Conservation (phyloP, 2,888 invertebrate species). For the Luperina nickerlii region DNA sequence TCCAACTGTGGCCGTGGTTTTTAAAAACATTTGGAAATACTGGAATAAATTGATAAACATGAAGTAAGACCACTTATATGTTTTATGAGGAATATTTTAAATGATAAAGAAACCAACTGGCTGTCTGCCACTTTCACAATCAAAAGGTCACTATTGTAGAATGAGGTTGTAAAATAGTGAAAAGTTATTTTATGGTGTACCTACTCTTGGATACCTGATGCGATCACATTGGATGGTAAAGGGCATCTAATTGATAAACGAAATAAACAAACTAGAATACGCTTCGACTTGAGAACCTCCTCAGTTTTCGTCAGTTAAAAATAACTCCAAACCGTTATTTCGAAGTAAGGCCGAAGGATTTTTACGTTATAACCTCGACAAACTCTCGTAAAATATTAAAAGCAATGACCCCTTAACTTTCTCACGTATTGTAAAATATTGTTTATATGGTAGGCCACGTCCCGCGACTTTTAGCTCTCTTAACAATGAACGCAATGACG, state of each 20-base stretch:
- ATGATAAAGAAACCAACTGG: slow-evolving; percentile 2
- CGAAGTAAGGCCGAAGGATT: slow-evolving; percentile 38
- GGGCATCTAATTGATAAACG: no score
- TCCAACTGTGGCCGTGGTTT: slow-evolving; percentile 45
- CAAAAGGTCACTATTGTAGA: slow-evolving; percentile 2
- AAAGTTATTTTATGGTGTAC: background rate
- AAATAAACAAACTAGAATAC: no score
- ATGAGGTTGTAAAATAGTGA: background rate
- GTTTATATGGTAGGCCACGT: slow-evolving; percentile 66
- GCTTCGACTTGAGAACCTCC: no score
- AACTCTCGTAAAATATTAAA: slow-evolving; percentile 75
- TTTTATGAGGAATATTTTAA: slow-evolving; percentile 1
- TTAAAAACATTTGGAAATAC: slow-evolving; percentile 32
- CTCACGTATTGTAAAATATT: slow-evolving; percentile 70
- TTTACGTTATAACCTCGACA: slow-evolving; percentile 61
- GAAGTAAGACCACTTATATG: background rate
- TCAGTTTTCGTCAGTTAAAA: no score
- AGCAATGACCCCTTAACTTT: slow-evolving; percentile 74
- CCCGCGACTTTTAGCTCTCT: slow-evolving; percentile 71
- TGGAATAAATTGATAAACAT: slow-evolving; percentile 1
- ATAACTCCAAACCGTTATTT: slow-evolving; percentile 44
- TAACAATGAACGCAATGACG: slow-evolving; percentile 60
- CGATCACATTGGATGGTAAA: no score
- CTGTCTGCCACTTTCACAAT: background rate
- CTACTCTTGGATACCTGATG: no score